Evolutionary conservation across 2,888 invertebrate genomes (phyloP), one percentile per base, ranked within the genome.

Genomic region (Lypha dubia): DNA sequence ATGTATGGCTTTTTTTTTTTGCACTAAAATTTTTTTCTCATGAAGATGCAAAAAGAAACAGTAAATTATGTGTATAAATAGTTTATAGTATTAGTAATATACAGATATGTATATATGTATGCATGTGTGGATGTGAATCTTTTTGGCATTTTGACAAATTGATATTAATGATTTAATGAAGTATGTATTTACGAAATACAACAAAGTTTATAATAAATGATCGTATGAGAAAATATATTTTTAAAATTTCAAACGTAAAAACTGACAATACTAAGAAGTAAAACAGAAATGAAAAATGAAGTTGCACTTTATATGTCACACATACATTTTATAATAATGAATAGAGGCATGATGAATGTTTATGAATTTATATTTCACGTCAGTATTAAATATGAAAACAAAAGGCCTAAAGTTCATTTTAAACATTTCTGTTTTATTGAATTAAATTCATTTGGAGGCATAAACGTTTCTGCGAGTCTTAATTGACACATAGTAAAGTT

Each of bases 61-160:
- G 11, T 28, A 28, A 5, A 24, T 17, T 5, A 11, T 17, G 46
- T 32, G 28, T 46, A 6, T 1, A 5, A 24, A 35, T 44, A n/a
- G n/a, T n/a, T n/a, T n/a, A n/a, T n/a, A n/a, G n/a, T n/a, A n/a
- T 56, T 7, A 35, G 9, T 22, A 32, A 49, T 28, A 49, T 6
- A 68, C 11, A n/a, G 20, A 51, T 20, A 60, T 68, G n/a, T n/a
- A n/a, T n/a, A n/a, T n/a, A n/a, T n/a, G n/a, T n/a, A n/a, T n/a
- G n/a, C n/a, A n/a, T n/a, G n/a, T n/a, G n/a, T n/a, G n/a, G n/a
- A n/a, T n/a, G 60, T 51, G 49, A 41, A 28, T 68, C 38, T 49
- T 49, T 68, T 49, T 60, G 67, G 60, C 68, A 68, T 51, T 60
- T 51, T 60, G 60, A 77, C 77, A 77, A 68, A 77, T 68, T 77